Conservation (phyloP, 2,888 invertebrate genomes). For the Sylvicola cinctus region DNA sequence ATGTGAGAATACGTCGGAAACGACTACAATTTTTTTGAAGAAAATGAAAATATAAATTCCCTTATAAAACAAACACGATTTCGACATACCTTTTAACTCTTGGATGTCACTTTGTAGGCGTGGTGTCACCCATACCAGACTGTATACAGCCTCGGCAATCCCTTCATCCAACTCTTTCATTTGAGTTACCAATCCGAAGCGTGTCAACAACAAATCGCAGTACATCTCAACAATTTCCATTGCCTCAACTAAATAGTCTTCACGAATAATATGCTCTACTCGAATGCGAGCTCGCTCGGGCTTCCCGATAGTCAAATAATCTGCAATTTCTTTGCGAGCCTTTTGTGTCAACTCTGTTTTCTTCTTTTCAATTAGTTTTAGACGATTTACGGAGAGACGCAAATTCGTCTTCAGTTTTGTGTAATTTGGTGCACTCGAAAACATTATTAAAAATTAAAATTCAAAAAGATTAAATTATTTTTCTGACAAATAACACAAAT, state of each 20-base stretch:
- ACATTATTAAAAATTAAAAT: constrained; percentile 34
- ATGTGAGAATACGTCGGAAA: constrained; percentile 68
- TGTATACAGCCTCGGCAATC: constrained; percentile 86
- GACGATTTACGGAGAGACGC: constrained; percentile 74
- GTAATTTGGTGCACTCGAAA: constrained; percentile 82
- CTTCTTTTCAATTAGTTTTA: constrained; percentile 92
- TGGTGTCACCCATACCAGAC: constrained; percentile 93
- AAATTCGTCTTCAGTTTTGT: constrained; percentile 92
- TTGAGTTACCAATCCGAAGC: constrained; percentile 91
- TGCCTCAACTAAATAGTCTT: constrained; percentile 97
- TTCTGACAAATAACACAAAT: no score
- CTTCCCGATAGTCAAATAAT: constrained; percentile 75
- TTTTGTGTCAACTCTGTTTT: constrained; percentile 93
- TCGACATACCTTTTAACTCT: constrained; percentile 40
- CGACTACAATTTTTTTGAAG: constrained; percentile 31
- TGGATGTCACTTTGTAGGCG: constrained; percentile 69
- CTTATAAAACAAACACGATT: neutral
- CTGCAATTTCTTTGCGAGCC: constrained; percentile 91
- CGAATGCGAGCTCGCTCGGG: constrained; percentile 82
- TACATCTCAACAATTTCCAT: constrained; percentile 99
- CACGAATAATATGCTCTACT: constrained; percentile 95
- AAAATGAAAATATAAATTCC: constrained; percentile 17
- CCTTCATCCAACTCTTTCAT: constrained; percentile 95
- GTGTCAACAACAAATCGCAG: constrained; percentile 85
- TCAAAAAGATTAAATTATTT: no score